Evolutionary conservation across 1,140 invertebrate species (phyloP).

Genomic region (Calliphora vicina): DNA sequence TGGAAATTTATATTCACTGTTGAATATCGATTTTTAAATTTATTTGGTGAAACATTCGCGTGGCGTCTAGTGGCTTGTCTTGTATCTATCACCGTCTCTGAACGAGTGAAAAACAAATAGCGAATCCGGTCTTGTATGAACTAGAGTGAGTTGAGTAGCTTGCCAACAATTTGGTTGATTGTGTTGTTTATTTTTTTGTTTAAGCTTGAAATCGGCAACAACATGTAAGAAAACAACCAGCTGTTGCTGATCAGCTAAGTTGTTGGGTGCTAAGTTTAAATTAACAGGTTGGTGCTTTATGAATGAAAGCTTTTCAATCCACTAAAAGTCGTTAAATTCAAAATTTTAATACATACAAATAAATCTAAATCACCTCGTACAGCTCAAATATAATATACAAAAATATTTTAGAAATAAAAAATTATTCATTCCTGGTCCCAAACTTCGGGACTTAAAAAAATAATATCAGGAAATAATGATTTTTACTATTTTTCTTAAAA

Average conservation of each 20-base stretch:
- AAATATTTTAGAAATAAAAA: too few relatives aligned
- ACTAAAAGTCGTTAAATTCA: background rate
- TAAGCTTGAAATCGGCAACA: background rate
- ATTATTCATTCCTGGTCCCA: too few relatives aligned
- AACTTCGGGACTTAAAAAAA: too few relatives aligned
- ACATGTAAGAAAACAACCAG: background rate
- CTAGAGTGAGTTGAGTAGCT: background rate
- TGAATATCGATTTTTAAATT: background rate
- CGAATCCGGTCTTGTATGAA: background rate
- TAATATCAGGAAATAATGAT: too few relatives aligned
- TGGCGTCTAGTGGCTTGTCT: background rate
- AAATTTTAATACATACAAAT: background rate
- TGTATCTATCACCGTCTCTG: background rate
- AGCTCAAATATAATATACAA: too few relatives aligned
- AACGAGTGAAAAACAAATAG: background rate
- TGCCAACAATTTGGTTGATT: background rate
- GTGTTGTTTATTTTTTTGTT: constrained; percentile 11
- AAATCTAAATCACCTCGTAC: too few relatives aligned
- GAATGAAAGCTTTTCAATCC: background rate
- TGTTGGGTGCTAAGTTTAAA: background rate
- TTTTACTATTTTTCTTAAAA: too few relatives aligned
- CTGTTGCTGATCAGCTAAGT: background rate
- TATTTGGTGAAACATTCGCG: background rate
- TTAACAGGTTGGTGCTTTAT: background rate
- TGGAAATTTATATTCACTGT: background rate